Conservation (phyloP, 2,888 invertebrate species). For the Pheosia tremula region DNA sequence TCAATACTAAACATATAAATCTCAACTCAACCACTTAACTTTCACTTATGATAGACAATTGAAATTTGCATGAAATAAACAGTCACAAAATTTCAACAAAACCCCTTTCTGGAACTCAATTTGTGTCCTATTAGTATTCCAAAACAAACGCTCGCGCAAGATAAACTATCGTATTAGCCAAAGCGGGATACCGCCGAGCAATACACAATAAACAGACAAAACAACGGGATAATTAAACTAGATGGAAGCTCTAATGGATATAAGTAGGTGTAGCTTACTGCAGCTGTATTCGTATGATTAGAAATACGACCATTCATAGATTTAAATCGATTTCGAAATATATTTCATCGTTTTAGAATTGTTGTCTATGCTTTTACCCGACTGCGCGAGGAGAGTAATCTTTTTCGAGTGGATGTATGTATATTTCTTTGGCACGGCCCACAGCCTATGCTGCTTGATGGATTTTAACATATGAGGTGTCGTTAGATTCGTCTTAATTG, state of each 20-base stretch:
- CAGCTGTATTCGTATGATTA: neutral
- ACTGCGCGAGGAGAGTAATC: no score
- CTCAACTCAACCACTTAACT: no score
- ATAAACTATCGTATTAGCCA: slow-evolving; percentile 31
- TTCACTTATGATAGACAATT: no score
- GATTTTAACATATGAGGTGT: no score
- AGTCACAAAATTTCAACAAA: slow-evolving; percentile 11
- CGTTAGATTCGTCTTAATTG: no score
- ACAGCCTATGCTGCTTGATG: no score
- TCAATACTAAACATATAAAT: no score
- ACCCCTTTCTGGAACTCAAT: slow-evolving; percentile 23
- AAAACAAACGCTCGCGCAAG: slow-evolving; percentile 32
- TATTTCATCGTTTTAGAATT: no score
- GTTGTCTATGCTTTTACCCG: no score
- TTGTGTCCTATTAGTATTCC: slow-evolving; percentile 32
- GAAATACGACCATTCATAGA: neutral
- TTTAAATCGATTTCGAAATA: no score
- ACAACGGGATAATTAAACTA: slow-evolving; percentile 36
- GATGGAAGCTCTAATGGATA: slow-evolving; percentile 26
- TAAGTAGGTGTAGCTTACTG: slow-evolving; percentile 10
- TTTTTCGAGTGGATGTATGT: no score
- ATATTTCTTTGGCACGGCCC: no score
- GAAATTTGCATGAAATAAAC: neutral
- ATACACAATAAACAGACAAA: slow-evolving; percentile 29
- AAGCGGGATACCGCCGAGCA: slow-evolving; percentile 27